Percentiles rank a stretch among this genome's conserved stretches.
Evolutionary conservation across 2,113 vertebrate species (phyloP).

Genomic region (Hirundichthys speculiger): DNA sequence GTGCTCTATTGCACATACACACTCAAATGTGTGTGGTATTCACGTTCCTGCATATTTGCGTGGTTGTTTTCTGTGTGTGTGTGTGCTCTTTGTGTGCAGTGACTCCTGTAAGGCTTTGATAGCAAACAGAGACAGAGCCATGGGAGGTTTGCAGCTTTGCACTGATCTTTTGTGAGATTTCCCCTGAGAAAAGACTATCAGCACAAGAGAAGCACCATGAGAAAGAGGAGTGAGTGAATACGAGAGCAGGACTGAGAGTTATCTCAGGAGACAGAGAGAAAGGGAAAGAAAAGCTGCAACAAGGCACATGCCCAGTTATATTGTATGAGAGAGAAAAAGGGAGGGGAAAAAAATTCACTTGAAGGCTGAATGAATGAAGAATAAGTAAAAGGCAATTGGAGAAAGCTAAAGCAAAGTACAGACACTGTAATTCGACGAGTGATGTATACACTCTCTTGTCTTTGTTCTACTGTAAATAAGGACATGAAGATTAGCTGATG

Average conservation of each 20-base stretch:
- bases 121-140: constrained; percentile 60
- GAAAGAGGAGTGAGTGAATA: constrained; percentile 25
- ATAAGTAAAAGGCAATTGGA: background rate
- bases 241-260: constrained; percentile 11
- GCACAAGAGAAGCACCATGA: constrained; percentile 40
- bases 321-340: constrained; percentile 4
- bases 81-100: constrained; percentile 27
- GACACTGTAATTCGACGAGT: background rate
- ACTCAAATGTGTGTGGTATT: constrained; percentile 18
- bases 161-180: constrained; percentile 47
- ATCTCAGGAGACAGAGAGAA: constrained; percentile 26
- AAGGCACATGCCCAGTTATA: constrained; percentile 11
- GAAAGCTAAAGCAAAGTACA: background rate
- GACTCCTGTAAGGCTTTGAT: constrained; percentile 50
- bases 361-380: background rate
- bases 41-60: constrained; percentile 18
- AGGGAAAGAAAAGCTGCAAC: constrained; percentile 5
- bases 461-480: constrained; percentile 1
- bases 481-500: background rate
- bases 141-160: constrained; percentile 50
- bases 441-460: too few species aligned
- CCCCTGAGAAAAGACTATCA: constrained; percentile 47
- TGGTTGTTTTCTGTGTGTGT: constrained; percentile 13
- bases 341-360: background rate
- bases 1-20: constrained; percentile 32